Evolutionary conservation across 2,797 vertebrate genomes (phyloP).

Genomic region (Myotis pilosus): DNA sequence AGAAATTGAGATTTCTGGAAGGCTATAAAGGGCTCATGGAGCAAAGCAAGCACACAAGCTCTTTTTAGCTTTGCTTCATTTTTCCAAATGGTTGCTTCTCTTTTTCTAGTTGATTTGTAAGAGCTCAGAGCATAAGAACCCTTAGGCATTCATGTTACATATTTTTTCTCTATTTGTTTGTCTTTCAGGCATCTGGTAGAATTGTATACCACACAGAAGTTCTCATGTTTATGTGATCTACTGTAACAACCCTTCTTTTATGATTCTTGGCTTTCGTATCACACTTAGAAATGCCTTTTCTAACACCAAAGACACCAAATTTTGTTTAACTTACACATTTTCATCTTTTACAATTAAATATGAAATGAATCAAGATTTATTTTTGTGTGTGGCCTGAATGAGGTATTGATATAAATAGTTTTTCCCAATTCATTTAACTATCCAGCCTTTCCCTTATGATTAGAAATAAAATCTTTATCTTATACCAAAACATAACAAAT

Average conservation of each 20-base stretch:
- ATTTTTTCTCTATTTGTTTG: not conserved
- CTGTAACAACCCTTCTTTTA: not conserved
- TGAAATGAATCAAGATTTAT: not conserved
- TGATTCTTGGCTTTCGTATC: conserved; percentile 8
- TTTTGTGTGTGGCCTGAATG: not conserved
- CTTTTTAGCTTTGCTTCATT: not conserved
- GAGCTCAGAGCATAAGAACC: conserved; percentile 32
- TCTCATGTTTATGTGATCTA: not conserved
- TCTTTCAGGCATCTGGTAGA: not conserved
- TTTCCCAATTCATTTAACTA: not conserved
- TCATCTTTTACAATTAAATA: conserved; percentile 34
- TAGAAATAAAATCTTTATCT: conserved; percentile 24
- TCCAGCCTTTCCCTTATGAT: not conserved
- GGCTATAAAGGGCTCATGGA: not conserved
- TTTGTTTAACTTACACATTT: not conserved
- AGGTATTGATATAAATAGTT: not conserved
- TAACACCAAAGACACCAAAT: not conserved
- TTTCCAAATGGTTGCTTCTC: not conserved
- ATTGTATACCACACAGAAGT: not conserved
- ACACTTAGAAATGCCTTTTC: not conserved
- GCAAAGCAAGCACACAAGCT: not conserved
- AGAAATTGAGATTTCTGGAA: not conserved
- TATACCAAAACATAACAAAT: not conserved
- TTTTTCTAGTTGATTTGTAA: conserved; percentile 14
- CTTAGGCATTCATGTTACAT: not conserved